Evolutionary conservation across 2,888 invertebrate genomes (phyloP), one percentile per base, ranked within the genome.

Genomic region (Papilio elwesi): DNA sequence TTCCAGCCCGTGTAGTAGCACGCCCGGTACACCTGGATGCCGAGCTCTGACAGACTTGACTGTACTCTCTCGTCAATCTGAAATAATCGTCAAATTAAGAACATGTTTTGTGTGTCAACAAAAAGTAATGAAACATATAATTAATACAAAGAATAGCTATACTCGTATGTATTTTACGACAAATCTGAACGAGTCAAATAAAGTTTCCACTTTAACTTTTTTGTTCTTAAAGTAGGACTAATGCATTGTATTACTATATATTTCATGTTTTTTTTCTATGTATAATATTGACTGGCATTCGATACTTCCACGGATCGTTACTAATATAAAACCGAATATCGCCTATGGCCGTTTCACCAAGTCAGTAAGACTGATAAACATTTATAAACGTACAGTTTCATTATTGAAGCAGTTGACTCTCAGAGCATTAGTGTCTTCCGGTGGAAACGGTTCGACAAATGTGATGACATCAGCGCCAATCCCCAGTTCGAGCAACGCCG

Each of bases 401-500:
- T 90, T 84, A 77, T 90, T 94, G 80, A 94, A 92, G 80, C 92
- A 92, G 76, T 93, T 92, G 75, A 93, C 86, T 69, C 91, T 84
- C 66, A 88, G 68, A 12, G 79, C 82, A 0, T 82, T 79, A 1
- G 82, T 76, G 8, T 89, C 88, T 8, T 85, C 86, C 0, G 89
- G 80, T 0, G 94, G 91, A 77, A 92, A 94, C 0, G 95, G 94
- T 78, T 95, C 95, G 0, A 97, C 94, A 67, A 96, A 93, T 0
- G 91, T 88, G 13, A 97, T 95, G 80, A 91, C 88, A 0, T 88
- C 81, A 0, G 95, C 90, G 0, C 89, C 76, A 0, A 97, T 79
- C 0, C 96, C 96, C 59, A 95, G 87, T 70, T 95, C 94, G 6
- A 97, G 81, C 38, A 97, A 85, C 0, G 95, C 95, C 10, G 95